phyloP scores from a whole-genome alignment of 1,140 invertebrate genomes.

The Papilio dardanus region DNA sequence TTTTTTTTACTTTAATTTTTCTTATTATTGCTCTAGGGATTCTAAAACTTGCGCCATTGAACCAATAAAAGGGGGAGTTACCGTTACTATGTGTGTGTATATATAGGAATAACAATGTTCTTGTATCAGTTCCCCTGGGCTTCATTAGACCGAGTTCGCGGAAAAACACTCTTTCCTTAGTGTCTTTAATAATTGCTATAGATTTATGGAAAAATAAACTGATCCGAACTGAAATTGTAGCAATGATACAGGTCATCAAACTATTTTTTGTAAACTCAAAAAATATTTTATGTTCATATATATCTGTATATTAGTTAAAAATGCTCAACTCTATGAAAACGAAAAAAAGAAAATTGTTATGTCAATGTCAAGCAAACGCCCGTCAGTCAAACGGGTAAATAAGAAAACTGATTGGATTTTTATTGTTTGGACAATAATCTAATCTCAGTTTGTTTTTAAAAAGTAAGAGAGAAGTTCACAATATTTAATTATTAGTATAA shows the following conservation, averaged over 20 bases:
- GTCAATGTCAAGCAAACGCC: constrained; percentile 6
- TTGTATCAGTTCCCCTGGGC: too few relatives aligned
- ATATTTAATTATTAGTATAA: neutral
- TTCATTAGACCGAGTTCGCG: too few relatives aligned
- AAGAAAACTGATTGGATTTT: constrained; percentile 10
- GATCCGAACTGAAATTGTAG: too few relatives aligned
- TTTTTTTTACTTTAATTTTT: neutral
- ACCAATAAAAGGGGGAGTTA: too few relatives aligned
- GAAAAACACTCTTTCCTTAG: too few relatives aligned
- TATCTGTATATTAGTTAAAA: neutral
- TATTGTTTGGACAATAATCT: neutral
- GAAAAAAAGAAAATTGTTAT: neutral
- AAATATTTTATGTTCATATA: neutral
- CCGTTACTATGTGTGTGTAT: too few relatives aligned
- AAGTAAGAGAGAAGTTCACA: constrained; percentile 30
- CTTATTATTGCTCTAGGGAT: neutral
- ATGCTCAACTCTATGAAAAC: neutral
- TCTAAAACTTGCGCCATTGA: too few relatives aligned
- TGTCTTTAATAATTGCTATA: too few relatives aligned
- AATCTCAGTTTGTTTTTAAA: constrained; percentile 9
- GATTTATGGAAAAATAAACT: too few relatives aligned
- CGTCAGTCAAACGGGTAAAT: constrained; percentile 22
- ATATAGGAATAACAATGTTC: too few relatives aligned
- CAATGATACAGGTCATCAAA: too few relatives aligned
- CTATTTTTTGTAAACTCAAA: neutral